Evolutionary conservation across 1,140 invertebrate genomes (phyloP), one percentile per base, ranked within the genome.

Genomic region (Caenorhabditis latens): DNA sequence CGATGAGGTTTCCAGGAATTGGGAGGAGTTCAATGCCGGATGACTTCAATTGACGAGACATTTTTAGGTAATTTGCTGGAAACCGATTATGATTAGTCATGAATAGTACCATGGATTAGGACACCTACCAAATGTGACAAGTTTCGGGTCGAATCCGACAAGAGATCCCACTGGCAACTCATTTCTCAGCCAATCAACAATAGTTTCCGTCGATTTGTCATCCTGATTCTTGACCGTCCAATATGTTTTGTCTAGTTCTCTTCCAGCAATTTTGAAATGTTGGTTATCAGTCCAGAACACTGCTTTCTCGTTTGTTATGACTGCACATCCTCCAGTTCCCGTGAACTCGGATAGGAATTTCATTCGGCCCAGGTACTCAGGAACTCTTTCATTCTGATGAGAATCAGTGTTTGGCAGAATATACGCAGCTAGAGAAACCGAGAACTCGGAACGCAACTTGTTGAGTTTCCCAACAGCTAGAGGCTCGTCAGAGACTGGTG

Each of bases 271-370:
- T 32, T 53, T 83, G 16, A 65, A 24, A 93, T 99, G 99, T 40
- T 98, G 93, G 0, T 97, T 97, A 94, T 99, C 98, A 2, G 97
- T 98, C 97, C 98, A 99, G 4, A 99, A 91, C 14, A 96, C 94
- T 0, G 97, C 97, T 67, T 95, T 92, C 2, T 94, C 93, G 1
- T 94, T 91, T 0, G 97, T 97, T 24, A 99, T 94, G 46, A 99
- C 94, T 0, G 96, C 96, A 1, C 95, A 96, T 21, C 96, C 94
- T 43, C 95, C 95, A 0, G 96, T 97, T 0, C 98, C 98, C 83
- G 95, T 95, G 92, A 97, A 99, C 0, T 96, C 96, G 48, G 95
- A 95, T 16, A 99, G 94, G 93, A 95, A 99, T n/a, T 94, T 94
- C 83, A 96, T 93, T 24, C 96, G 94, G 79, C 95, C 94, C 93